Evolutionary conservation across 2,797 vertebrate genomes (phyloP).

Genomic region (Numenius phaeopus): DNA sequence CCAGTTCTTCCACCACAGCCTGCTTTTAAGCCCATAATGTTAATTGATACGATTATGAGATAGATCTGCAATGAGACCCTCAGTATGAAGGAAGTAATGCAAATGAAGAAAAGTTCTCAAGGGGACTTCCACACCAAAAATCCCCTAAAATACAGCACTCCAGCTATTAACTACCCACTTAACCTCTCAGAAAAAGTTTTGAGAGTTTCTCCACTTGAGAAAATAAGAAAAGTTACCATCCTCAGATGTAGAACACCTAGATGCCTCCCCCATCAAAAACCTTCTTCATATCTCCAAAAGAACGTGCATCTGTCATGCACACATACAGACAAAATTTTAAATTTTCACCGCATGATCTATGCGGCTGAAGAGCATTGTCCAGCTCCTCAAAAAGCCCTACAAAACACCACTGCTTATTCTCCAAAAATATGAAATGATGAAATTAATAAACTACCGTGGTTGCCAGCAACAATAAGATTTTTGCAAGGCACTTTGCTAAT

Average conservation of each 20-base stretch:
- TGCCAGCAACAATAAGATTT: neutral
- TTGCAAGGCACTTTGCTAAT: neutral
- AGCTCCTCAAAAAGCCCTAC: neutral
- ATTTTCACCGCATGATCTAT: neutral
- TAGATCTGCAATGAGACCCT: neutral
- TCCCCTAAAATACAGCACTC: neutral
- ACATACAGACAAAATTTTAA: accelerated
- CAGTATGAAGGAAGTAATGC: neutral
- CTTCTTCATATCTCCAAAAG: neutral
- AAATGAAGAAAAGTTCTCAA: neutral
- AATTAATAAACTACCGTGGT: neutral
- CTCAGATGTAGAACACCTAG: neutral
- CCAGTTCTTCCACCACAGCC: neutral
- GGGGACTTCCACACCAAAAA: constrained; percentile 39
- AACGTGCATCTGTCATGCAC: accelerated
- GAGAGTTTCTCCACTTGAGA: neutral
- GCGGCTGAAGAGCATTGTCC: neutral
- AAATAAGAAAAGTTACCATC: neutral
- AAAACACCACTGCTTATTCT: neutral
- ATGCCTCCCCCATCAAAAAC: neutral
- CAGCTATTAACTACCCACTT: neutral
- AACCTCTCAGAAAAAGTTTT: neutral
- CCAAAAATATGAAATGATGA: neutral
- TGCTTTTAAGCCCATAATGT: accelerated
- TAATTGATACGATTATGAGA: neutral